These are phyloP conservation scores for Alcis repandata DNA, from an alignment of 2,888 invertebrate species.

Conservation along the genomic window DNA sequence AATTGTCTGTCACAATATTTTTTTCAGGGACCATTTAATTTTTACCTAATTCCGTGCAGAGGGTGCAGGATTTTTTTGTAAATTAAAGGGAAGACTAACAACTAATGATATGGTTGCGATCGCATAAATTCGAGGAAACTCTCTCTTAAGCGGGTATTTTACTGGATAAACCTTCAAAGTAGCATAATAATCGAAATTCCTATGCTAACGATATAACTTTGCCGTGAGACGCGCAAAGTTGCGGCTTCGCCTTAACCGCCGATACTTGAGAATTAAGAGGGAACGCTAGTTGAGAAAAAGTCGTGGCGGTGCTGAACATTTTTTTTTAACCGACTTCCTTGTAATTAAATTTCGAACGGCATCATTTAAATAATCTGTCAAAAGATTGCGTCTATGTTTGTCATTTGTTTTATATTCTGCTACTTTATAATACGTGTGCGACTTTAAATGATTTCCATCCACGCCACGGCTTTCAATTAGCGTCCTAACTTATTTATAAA, in stretches of 20 bases:
- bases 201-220: constrained; percentile 59
- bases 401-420: too few species aligned
- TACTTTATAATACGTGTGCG: too few species aligned
- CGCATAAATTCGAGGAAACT: constrained; percentile 63
- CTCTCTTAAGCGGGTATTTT: constrained; percentile 20
- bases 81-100: constrained; percentile 56
- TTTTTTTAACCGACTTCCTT: too few species aligned
- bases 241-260: constrained; percentile 39
- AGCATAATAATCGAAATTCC: constrained; percentile 47
- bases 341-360: background rate
- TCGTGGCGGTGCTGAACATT: background rate
- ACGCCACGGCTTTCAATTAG: background rate
- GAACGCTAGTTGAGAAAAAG: background rate
- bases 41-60: background rate
- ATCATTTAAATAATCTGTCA: too few species aligned
- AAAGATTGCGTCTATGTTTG: too few species aligned
- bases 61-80: background rate
- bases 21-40: too few species aligned
- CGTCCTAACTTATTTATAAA: constrained; percentile 52
- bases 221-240: constrained; percentile 38
- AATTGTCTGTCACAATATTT: too few species aligned
- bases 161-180: constrained; percentile 32
- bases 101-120: constrained; percentile 75
- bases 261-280: constrained; percentile 43
- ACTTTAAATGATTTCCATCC: background rate